phyloP scores from a whole-genome alignment of 2,888 invertebrate genomes.

The Deroplatys truncata region DNA sequence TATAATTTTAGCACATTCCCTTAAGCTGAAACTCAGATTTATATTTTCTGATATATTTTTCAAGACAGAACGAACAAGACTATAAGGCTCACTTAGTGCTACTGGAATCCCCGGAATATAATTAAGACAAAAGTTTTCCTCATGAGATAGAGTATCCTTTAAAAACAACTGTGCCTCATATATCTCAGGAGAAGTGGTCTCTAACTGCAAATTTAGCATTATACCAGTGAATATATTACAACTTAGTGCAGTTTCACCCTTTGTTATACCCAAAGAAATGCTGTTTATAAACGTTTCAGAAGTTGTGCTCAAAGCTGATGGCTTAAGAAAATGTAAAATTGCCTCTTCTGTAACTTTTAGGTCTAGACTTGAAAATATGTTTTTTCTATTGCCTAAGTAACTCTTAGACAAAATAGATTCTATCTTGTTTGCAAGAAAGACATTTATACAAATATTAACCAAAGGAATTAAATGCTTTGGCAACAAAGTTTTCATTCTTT shows the following conservation, averaged over 20 bases:
- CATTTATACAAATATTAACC: not conserved
- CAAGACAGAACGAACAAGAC: not conserved
- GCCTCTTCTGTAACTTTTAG: not conserved
- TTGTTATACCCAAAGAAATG: not conserved
- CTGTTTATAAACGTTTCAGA: not conserved
- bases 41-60: not conserved
- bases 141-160: not conserved
- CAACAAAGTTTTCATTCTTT: not conserved
- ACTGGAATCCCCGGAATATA: not conserved
- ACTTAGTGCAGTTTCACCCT: not conserved
- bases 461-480: not conserved
- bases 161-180: not conserved
- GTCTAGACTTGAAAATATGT: not conserved
- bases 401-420: not conserved
- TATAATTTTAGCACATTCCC: not conserved
- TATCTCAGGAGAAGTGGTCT: not conserved
- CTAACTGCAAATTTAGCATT: not conserved
- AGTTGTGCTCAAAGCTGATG: not conserved
- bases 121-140: not conserved
- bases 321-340: not conserved
- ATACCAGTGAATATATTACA: not conserved
- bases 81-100: not conserved
- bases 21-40: not conserved
- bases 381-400: not conserved
- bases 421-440: not conserved